Percentiles rank a stretch among this genome's conserved stretches.
phyloP scores from a whole-genome alignment of 1,140 invertebrate species.

The Camponotus pennsylvanicus region DNA sequence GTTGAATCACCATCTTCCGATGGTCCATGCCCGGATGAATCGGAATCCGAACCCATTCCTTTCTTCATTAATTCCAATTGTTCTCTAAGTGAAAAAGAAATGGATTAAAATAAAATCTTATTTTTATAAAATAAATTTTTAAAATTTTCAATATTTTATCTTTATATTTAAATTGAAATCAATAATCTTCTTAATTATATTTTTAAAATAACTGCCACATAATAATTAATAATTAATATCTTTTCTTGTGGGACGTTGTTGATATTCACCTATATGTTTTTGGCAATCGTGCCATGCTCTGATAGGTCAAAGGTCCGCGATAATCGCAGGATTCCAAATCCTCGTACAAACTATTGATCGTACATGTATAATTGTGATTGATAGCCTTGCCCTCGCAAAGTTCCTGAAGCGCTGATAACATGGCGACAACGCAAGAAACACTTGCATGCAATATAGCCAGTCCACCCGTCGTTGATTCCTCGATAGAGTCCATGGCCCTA shows the following conservation, averaged over 20 bases:
- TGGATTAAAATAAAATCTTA: background rate
- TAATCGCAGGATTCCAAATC: slow-evolving; percentile 93
- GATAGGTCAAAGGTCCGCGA: slow-evolving; percentile 93
- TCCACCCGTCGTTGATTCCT: slow-evolving; percentile 89
- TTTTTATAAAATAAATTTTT: background rate
- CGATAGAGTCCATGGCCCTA: slow-evolving; percentile 96
- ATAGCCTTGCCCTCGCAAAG: slow-evolving; percentile 91
- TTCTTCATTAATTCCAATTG: slow-evolving; percentile 86
- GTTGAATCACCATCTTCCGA: slow-evolving; percentile 83
- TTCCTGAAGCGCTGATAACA: slow-evolving; percentile 93
- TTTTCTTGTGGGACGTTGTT: background rate
- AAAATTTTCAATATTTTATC: background rate
- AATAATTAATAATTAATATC: background rate
- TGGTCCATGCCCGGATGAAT: slow-evolving; percentile 88
- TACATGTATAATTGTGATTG: slow-evolving; percentile 87
- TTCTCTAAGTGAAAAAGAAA: slow-evolving; percentile 76
- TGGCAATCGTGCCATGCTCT: slow-evolving; percentile 92
- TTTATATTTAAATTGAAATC: background rate
- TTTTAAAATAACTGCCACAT: background rate
- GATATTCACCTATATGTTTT: slow-evolving; percentile 90
- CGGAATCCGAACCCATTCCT: slow-evolving; percentile 87
- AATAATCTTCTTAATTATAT: background rate
- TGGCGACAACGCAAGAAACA: slow-evolving; percentile 93
- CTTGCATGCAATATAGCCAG: slow-evolving; percentile 92
- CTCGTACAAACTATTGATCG: slow-evolving; percentile 91